Percentiles rank a stretch among this genome's conserved stretches.
Conservation (phyloP, 2,797 vertebrate species). For the Microhierax caerulescens region DNA sequence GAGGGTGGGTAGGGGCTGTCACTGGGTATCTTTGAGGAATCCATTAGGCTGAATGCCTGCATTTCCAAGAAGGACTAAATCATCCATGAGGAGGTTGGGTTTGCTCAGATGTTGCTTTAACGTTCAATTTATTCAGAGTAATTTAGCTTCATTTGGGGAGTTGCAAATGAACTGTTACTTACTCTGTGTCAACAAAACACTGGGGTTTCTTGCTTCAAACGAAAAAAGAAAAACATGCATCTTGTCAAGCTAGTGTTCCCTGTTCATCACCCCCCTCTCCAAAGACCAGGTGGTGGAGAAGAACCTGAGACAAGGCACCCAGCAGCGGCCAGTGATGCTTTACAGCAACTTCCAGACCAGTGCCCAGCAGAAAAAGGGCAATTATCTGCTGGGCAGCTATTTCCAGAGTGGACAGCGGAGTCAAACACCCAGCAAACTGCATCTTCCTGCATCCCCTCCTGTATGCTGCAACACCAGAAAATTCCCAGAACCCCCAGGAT, state of each 20-base stretch:
- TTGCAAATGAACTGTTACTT: constrained; percentile 32
- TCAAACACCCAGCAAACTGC: neutral
- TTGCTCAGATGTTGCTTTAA: neutral
- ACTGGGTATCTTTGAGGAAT: neutral
- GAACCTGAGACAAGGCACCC: neutral
- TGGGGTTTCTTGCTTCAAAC: neutral
- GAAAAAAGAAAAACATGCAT: neutral
- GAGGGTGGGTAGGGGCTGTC: neutral
- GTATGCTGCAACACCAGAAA: neutral
- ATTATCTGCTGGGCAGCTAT: neutral
- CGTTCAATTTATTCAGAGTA: constrained; percentile 35
- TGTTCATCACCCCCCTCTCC: neutral
- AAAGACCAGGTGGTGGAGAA: neutral
- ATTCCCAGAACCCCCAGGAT: neutral
- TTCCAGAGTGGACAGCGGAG: neutral
- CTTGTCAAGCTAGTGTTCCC: neutral
- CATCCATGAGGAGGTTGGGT: neutral
- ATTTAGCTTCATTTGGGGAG: constrained; percentile 28
- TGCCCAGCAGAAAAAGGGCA: neutral
- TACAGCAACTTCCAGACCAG: neutral
- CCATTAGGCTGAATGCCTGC: neutral
- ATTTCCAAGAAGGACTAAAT: neutral
- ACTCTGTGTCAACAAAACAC: constrained; percentile 3
- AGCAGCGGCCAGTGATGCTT: neutral
- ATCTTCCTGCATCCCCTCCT: neutral